Evolutionary conservation across 2,797 vertebrate species (phyloP).

Genomic region (Loriculus beryllinus): DNA sequence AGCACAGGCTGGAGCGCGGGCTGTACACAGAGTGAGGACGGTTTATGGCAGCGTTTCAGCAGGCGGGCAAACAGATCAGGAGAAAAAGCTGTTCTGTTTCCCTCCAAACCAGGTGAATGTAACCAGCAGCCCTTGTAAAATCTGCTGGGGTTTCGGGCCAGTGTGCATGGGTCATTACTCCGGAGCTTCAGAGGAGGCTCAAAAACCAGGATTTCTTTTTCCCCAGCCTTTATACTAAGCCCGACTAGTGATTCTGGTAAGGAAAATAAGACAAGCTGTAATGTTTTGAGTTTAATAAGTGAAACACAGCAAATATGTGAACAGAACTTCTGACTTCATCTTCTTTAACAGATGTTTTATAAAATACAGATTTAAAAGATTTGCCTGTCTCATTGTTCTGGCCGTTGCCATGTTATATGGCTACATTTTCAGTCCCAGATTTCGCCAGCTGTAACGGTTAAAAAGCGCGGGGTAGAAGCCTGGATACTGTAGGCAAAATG

Average conservation of each 20-base stretch:
- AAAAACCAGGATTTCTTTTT: not conserved
- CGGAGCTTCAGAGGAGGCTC: not conserved
- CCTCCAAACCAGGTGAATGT: slow-evolving; percentile 49
- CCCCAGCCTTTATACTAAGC: not conserved
- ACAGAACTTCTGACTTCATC: slow-evolving; percentile 64
- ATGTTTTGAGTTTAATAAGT: slow-evolving; percentile 50
- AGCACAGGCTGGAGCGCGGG: not conserved
- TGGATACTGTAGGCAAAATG: slow-evolving; percentile 42
- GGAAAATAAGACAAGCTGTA: slow-evolving; percentile 50
- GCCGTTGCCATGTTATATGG: slow-evolving; percentile 21
- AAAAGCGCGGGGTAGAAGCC: slow-evolving; percentile 34
- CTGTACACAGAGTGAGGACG: not conserved
- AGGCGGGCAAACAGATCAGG: not conserved
- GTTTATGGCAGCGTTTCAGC: slow-evolving; percentile 46
- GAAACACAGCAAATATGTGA: slow-evolving; percentile 55
- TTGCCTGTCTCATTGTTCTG: slow-evolving; percentile 58
- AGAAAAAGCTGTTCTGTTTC: not conserved
- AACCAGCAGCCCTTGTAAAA: slow-evolving; percentile 52
- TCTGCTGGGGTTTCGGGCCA: not conserved
- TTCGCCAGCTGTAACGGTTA: slow-evolving; percentile 53
- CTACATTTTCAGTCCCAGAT: slow-evolving; percentile 44
- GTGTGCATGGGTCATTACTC: not conserved
- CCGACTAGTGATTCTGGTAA: slow-evolving; percentile 34
- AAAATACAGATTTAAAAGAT: slow-evolving; percentile 64
- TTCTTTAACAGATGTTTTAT: slow-evolving; percentile 65